These are phyloP conservation scores for Montipora cactus DNA, from an alignment of 64 coral and sea anemone species.

Conservation along the genomic window DNA sequence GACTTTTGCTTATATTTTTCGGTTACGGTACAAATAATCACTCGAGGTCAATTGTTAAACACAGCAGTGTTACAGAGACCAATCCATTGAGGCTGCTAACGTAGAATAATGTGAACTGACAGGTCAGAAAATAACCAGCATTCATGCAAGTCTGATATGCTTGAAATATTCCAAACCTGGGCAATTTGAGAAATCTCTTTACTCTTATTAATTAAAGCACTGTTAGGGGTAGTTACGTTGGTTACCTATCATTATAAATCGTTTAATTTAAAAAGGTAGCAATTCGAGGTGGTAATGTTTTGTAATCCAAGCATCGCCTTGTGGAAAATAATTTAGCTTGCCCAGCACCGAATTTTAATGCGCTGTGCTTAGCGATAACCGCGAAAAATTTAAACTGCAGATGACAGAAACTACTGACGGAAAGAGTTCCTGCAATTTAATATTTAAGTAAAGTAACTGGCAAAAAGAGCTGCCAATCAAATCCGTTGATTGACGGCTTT, in stretches of 20 bases:
- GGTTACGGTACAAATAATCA: too few species aligned
- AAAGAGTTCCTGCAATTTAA: background rate
- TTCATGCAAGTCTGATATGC: background rate
- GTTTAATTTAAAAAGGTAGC: background rate
- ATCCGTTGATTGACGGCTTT: background rate
- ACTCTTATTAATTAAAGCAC: background rate
- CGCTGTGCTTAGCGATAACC: background rate
- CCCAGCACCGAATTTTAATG: background rate
- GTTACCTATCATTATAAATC: slow-evolving; percentile 21
- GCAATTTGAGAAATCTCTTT: background rate
- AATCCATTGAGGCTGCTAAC: background rate
- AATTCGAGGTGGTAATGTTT: background rate
- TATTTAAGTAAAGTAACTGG: background rate
- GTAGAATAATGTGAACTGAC: background rate
- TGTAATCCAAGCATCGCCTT: background rate
- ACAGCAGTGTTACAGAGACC: background rate
- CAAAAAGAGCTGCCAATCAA: background rate
- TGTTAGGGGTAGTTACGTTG: slow-evolving; percentile 1
- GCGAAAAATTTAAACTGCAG: too few species aligned
- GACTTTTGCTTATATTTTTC: too few species aligned
- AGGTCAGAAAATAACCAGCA: slow-evolving; percentile 2
- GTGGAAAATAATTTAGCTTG: slow-evolving; percentile 1
- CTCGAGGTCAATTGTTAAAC: too few species aligned
- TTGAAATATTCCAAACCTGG: background rate
- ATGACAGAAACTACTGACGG: background rate